These are phyloP conservation scores for Saimiri boliviensis DNA, from an alignment of 2,113 vertebrate genomes.

Conservation along the genomic window DNA sequence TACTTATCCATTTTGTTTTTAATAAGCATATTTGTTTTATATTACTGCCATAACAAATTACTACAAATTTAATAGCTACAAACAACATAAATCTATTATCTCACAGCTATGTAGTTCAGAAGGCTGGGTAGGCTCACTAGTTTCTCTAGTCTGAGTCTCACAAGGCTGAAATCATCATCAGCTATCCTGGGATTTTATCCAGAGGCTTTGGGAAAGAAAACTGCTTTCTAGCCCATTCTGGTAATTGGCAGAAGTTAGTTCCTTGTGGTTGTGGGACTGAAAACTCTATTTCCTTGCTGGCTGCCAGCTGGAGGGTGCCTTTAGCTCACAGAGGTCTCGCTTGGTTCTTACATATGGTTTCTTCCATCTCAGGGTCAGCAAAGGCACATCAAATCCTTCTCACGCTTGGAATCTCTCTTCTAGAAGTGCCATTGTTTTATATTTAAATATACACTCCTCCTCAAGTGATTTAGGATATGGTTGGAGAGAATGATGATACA, in stretches of 20 bases:
- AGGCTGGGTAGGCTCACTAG: not conserved
- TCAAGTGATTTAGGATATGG: not conserved
- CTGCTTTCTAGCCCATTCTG: not conserved
- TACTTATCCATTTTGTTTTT: slow-evolving; percentile 19
- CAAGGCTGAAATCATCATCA: not conserved
- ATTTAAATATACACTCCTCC: not conserved
- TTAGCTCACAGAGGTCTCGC: not conserved
- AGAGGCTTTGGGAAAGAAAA: not conserved
- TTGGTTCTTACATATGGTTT: not conserved
- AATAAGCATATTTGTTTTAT: not conserved
- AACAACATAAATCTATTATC: not conserved
- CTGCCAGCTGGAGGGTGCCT: not conserved
- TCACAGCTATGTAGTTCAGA: not conserved
- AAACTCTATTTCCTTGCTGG: not conserved
- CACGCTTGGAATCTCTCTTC: not conserved
- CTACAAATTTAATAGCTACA: not conserved
- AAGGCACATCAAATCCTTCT: not conserved
- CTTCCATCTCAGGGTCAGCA: not conserved
- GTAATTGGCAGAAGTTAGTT: not conserved
- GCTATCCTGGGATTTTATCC: not conserved
- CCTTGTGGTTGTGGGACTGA: not conserved
- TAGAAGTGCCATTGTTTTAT: not conserved
- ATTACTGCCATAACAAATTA: not conserved
- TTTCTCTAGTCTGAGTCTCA: not conserved
- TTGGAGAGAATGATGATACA: not conserved